phyloP scores from a whole-genome alignment of 1,140 invertebrate genomes.

The Holotrichia oblita region DNA sequence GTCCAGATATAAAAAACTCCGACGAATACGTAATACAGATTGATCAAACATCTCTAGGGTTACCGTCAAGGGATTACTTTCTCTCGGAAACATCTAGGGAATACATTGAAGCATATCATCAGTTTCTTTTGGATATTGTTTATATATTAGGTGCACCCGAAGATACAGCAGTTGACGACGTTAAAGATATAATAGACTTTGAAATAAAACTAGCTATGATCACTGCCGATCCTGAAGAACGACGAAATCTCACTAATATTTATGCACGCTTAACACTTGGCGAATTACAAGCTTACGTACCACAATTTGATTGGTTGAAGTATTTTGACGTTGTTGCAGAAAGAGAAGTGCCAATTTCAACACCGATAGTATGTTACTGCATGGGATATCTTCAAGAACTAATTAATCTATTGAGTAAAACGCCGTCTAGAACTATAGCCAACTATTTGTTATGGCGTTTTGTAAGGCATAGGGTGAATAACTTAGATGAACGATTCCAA shows the following conservation, averaged over 20 bases:
- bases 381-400: slow-evolving; percentile 71
- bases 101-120: slow-evolving; percentile 81
- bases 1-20: slow-evolving; percentile 89
- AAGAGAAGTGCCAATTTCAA: slow-evolving; percentile 67
- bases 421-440: slow-evolving; percentile 66
- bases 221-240: slow-evolving; percentile 81
- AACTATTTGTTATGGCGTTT: slow-evolving; percentile 90
- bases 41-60: slow-evolving; percentile 87
- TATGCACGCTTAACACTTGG: slow-evolving; percentile 81
- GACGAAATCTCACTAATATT: slow-evolving; percentile 80
- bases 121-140: slow-evolving; percentile 77
- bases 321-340: slow-evolving; percentile 78
- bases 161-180: slow-evolving; percentile 69
- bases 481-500: slow-evolving; percentile 82
- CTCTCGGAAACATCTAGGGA: slow-evolving; percentile 74
- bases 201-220: slow-evolving; percentile 79
- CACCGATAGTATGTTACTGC: slow-evolving; percentile 79
- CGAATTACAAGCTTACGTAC: slow-evolving; percentile 74
- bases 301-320: slow-evolving; percentile 79
- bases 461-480: slow-evolving; percentile 84
- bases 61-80: slow-evolving; percentile 88
- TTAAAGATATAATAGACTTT: slow-evolving; percentile 81
- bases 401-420: slow-evolving; percentile 61
- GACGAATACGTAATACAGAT: slow-evolving; percentile 86
- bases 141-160: slow-evolving; percentile 72